Evolutionary conservation across 2,113 vertebrate species (phyloP), one percentile per base, ranked within the genome.

Genomic region (Ammodytes dubius): DNA sequence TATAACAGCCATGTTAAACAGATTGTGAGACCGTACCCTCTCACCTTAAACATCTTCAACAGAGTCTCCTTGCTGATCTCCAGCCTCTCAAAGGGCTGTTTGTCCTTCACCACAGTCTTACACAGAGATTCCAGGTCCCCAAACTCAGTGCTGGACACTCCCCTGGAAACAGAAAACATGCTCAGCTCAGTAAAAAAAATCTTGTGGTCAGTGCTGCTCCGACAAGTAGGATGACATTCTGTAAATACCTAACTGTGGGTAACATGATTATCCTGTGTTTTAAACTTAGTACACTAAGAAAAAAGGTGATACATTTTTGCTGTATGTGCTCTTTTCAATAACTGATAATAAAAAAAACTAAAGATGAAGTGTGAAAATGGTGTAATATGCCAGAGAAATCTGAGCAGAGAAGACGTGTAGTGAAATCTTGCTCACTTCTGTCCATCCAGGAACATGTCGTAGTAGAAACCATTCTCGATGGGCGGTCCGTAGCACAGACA

Each of bases 381-480:
- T 27, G 27, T 27, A 2, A 15, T n/a, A 45, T 43, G 35, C 13
- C 1, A 37, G n/a, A 19, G 39, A 57, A 4, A 11, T 8, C 15
- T 17, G 6, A 47, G 8, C 3, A 37, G n/a, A 49, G 37, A 72
- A 66, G 17, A 77, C 15, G 43, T 43, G 40, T 27, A 53, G 47
- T 52, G 12, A 37, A 52, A 40, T 39, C 1, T 45, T 68, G 52
- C 93, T 95, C 87, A 99, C 98, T 95, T 97, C 93, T 96, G 96
- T 59, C 96, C 96, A 45, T 98, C 97, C 74, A 99, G 95, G 89
- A 96, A 98, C 97, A 99, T 99, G 91, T 99, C 98, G 0, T 99
- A 99, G 87, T 99, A 99, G 95, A 99, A 99, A n/a, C 98, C 98
- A 37, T 95, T 99, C 91, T 99, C 98, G 85, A 99, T 98, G 0